Base-by-base conservation (phyloP, 2,113 vertebrate genomes). In the Nycticebus coucang region DNA sequence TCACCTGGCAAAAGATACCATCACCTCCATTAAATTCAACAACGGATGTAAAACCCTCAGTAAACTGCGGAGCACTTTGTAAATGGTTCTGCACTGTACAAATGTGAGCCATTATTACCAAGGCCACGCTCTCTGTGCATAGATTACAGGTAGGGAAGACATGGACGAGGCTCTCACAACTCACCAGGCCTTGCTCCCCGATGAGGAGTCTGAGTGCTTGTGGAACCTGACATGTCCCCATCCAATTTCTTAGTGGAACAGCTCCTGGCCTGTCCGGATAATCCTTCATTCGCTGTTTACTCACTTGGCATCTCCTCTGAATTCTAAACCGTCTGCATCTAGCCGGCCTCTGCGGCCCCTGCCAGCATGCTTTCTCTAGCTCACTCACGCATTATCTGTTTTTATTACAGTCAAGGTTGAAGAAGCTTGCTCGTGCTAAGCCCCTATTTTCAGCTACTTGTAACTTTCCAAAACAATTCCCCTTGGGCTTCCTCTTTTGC, bases 221-320 rank as follows among this genome's bases (percentile, higher is more conserved):
- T 50, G 93, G 91, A 72, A 96, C 91, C 87, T 28, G 71, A 93
- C 75, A 33, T 90, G 91, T 89, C 92, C 94, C 94, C 4, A 0
- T 93, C 80, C 93, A 87, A 26, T 87, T 93, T 97, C 95, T 97
- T 96, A 86, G 95, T 96, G 94, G 94, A 96, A 94, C 21, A 0
- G 77, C 92, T 96, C 87, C 93, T 93, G 93, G 96, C 93, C 94
- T 89, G 55, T 90, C 97, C 83, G 1, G 89, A 89, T 97, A 74
- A 95, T 95, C 97, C 97, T 97, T 96, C 93, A 86, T 92, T 97
- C 18, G 87, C 89, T 97, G 96, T 96, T 97, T 94, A 97, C 97
- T 96, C 96, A 94, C 93, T 97, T 93, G 96, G 96, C 97, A 96
- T 94, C 91, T 95, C 92, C 85, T 92, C 96, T 97, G 96, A 97